These are phyloP conservation scores for Thelaira solivaga DNA, from an alignment of 2,888 invertebrate genomes.

Conservation along the genomic window DNA sequence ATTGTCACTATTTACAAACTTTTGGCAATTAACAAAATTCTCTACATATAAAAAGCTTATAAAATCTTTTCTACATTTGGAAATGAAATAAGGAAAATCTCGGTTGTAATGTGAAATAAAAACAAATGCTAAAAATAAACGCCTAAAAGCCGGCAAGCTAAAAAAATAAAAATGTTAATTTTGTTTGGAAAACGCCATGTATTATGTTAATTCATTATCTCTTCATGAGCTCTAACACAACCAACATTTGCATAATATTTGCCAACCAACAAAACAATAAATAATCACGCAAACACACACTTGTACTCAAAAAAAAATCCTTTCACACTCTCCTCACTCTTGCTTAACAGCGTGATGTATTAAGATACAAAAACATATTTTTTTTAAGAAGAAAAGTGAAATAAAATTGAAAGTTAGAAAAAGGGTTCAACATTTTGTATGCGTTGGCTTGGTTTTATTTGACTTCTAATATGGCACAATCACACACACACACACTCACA, in stretches of 20 bases:
- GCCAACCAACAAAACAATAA: conserved; percentile 14
- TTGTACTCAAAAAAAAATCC: neutral
- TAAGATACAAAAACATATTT: neutral
- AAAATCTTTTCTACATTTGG: conserved; percentile 3
- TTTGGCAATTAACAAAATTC: conserved; percentile 52
- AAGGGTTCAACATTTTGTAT: conserved; percentile 40
- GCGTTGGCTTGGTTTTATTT: conserved; percentile 24
- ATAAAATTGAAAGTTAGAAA: conserved; percentile 50
- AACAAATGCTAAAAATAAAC: neutral
- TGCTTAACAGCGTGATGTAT: neutral
- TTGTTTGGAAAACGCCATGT: conserved; percentile 22
- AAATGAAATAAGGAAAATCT: too few relatives aligned
- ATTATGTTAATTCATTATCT: conserved; percentile 58
- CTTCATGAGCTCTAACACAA: conserved; percentile 23
- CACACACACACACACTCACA: too few relatives aligned
- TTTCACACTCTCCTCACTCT: neutral
- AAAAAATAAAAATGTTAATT: conserved; percentile 50
- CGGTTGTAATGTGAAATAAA: neutral
- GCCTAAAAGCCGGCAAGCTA: conserved; percentile 46
- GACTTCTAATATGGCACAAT: conserved; percentile 41
- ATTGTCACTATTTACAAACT: conserved; percentile 42
- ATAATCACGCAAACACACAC: neutral
- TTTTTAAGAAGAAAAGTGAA: neutral
- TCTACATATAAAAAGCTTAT: neutral
- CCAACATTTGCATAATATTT: conserved; percentile 46